Percentiles rank a stretch among this genome's conserved stretches.
Conservation (phyloP, 2,888 invertebrate genomes). For the Quadroppia sp. region DNA sequence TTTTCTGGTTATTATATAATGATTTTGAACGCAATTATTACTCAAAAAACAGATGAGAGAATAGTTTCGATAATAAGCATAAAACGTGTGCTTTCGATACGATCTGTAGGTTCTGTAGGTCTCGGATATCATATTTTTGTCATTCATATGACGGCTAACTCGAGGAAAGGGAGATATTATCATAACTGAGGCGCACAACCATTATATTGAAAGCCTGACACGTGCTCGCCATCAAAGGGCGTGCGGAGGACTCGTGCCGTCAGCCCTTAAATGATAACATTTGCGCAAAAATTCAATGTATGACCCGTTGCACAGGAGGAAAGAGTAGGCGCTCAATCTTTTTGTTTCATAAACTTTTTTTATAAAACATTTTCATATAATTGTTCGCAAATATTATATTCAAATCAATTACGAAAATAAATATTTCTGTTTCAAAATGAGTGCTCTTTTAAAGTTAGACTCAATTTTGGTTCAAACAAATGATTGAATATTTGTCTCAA, state of each 20-base stretch:
- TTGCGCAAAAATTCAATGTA: constrained; percentile 17
- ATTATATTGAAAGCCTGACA: constrained; percentile 4
- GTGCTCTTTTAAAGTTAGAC: background rate
- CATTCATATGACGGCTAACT: constrained; percentile 4
- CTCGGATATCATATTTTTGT: constrained; percentile 8
- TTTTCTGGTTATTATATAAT: background rate
- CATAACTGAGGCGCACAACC: background rate
- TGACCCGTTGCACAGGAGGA: background rate
- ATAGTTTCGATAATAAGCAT: constrained; percentile 26
- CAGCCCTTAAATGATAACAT: constrained; percentile 35
- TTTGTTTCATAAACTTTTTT: constrained; percentile 7
- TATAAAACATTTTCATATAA: background rate
- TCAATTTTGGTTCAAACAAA: too few relatives aligned
- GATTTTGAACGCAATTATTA: constrained; percentile 18
- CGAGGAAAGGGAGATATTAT: constrained; percentile 34
- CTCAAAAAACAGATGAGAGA: constrained; percentile 5
- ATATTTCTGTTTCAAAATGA: background rate
- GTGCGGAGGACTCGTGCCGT: constrained; percentile 29
- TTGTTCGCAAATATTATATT: background rate
- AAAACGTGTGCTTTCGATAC: constrained; percentile 26
- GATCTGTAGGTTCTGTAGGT: constrained; percentile 12
- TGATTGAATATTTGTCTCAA: background rate
- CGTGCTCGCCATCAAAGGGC: constrained; percentile 24
- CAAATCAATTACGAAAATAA: background rate
- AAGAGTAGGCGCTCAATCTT: constrained; percentile 3